Evolutionary conservation across 1,140 invertebrate genomes (phyloP).

Genomic region (Bursaphelenchus mucronatus): DNA sequence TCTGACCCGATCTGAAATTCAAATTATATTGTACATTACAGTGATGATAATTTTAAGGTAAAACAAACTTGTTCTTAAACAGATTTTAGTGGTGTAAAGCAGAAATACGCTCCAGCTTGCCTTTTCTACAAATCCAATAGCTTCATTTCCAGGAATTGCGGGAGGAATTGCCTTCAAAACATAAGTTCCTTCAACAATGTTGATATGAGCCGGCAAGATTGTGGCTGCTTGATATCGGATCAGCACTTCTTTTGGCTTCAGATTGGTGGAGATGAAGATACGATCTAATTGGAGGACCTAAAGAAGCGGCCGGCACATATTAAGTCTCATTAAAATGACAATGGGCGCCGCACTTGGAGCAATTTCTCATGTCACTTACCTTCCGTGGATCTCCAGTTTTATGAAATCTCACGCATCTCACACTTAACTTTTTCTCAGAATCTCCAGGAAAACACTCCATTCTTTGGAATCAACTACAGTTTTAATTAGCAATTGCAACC

Average conservation of each 20-base stretch:
- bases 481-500: no score
- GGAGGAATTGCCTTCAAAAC: conserved; percentile 79
- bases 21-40: background rate
- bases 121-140: conserved; percentile 77
- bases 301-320: background rate
- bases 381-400: no score
- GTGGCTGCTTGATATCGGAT: conserved; percentile 83
- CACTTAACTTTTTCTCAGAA: no score
- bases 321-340: no score
- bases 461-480: no score
- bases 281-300: conserved; percentile 41
- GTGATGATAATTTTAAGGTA: conserved; percentile 6
- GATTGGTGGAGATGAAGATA: conserved; percentile 28
- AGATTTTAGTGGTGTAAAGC: no score
- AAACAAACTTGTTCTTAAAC: no score
- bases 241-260: conserved; percentile 59
- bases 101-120: conserved; percentile 56
- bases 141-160: conserved; percentile 76
- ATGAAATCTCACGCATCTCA: no score
- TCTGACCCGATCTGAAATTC: conserved; percentile 50
- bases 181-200: conserved; percentile 92
- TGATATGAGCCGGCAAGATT: conserved; percentile 93
- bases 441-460: no score
- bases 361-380: no score
- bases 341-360: no score